These are phyloP conservation scores for Cottus gobio DNA, from an alignment of 2,113 vertebrate species.

Conservation along the genomic window DNA sequence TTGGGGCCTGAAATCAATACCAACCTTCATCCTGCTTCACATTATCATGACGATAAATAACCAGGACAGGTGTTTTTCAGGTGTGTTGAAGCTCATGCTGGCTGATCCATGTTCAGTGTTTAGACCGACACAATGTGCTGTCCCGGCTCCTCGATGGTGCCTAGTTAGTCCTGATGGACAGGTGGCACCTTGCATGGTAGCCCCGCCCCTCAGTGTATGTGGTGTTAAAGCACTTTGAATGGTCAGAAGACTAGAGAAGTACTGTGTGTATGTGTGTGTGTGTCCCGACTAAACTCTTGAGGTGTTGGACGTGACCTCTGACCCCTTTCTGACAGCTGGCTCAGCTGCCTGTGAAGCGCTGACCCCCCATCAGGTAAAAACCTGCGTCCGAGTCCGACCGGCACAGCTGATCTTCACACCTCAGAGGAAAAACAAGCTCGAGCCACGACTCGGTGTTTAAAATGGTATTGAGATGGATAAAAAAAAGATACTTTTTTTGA, in stretches of 20 bases:
- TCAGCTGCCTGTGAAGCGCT: constrained; percentile 21
- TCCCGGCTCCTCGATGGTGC: too few relatives aligned
- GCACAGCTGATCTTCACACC: constrained; percentile 43
- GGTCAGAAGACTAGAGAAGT: too few relatives aligned
- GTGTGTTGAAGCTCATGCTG: neutral
- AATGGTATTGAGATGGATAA: too few relatives aligned
- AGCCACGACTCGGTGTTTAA: neutral
- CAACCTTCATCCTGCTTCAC: neutral
- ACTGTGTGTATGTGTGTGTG: neutral
- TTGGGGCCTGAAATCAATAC: neutral
- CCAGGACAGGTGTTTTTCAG: neutral
- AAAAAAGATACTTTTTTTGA: neutral
- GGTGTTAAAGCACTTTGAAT: too few relatives aligned
- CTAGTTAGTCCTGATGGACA: too few relatives aligned
- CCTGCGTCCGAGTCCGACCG: constrained; percentile 10
- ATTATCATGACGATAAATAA: neutral
- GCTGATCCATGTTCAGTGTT: neutral
- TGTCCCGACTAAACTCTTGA: neutral
- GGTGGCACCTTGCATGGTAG: too few relatives aligned
- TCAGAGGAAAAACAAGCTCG: neutral
- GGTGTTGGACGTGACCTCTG: constrained; percentile 37
- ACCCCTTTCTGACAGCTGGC: constrained; percentile 42
- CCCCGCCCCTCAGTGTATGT: too few relatives aligned
- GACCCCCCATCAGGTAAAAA: constrained; percentile 38
- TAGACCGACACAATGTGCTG: too few relatives aligned